Base-by-base conservation (phyloP, 2,888 invertebrate genomes). In the Steinernema hermaphroditum region DNA sequence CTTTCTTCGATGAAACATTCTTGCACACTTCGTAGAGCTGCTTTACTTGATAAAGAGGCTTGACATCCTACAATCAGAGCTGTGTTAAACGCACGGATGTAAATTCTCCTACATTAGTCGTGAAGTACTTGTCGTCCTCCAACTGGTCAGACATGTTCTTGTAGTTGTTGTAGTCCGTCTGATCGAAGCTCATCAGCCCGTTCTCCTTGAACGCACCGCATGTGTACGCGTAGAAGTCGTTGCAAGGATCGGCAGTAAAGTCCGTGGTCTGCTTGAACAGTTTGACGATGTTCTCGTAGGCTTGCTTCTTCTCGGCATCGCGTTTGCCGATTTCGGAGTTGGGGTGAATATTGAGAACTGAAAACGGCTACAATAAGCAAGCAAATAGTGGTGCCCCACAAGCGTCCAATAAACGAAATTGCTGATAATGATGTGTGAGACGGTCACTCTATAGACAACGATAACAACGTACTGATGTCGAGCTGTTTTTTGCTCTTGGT, bases 171-270 rank as follows among this genome's bases (percentile, higher is more conserved):
- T 72, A 75, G 32, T 78, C 75, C 34, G 79, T 79, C 12, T 75
- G 71, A 34, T 74, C 68, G 71, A 74, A 74, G 43, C 68, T 74
- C 2, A 62, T 62, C 2, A 1, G 2, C 62, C 27, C 16, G 14
- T 29, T 12, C 14, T 22, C 41, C 34, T 75, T 71, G 77, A 75
- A 80, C 32, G 70, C 73, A 19, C 81, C 82, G 62, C 83, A 83
- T 9, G 81, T 75, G 70, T 83, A 83, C 2, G 71, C 41, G 76
- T 76, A 83, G 79, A 83, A 83, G 54, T 83, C 81, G 37, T 77
- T 72, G 76, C 83, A 83, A 12, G 83, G 83, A 72, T 82, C 78
- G 27, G 76, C 71, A n/a, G 72, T 46, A 41, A 80, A 72, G 74
- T 83, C 75, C 9, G 29, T 32, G 32, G 62, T 32, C 34, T 62